Evolutionary conservation across 2,797 vertebrate genomes (phyloP).

Genomic region (Malurus splendens): DNA sequence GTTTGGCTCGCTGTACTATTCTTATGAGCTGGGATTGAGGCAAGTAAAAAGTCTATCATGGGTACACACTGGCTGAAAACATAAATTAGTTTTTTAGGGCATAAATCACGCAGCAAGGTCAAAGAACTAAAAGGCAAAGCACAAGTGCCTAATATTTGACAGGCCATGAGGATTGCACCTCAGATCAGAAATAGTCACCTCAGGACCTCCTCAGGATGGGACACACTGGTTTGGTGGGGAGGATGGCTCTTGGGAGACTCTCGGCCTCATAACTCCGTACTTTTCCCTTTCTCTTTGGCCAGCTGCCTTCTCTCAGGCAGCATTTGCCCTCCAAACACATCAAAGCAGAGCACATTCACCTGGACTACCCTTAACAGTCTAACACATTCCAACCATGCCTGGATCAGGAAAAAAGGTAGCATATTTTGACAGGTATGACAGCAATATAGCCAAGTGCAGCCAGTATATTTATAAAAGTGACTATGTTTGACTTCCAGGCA

Average conservation of each 20-base stretch:
- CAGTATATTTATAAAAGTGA: background rate
- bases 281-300: background rate
- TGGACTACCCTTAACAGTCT: background rate
- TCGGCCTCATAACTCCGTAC: background rate
- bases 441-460: background rate
- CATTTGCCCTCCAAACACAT: background rate
- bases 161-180: background rate
- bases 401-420: background rate
- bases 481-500: background rate
- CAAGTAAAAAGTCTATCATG: background rate
- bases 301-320: background rate
- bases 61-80: background rate
- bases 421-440: background rate
- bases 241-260: background rate
- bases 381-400: background rate
- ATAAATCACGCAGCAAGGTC: background rate
- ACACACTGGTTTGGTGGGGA: background rate
- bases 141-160: background rate
- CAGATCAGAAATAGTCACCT: background rate
- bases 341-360: background rate
- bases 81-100: background rate
- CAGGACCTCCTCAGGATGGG: background rate
- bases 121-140: background rate
- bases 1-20: background rate
- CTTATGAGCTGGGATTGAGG: background rate